A percentile compares a stretch with the other conserved stretches of the same genome.
Conservation (phyloP, 1,140 invertebrate genomes). For the Bombus waltoni region DNA sequence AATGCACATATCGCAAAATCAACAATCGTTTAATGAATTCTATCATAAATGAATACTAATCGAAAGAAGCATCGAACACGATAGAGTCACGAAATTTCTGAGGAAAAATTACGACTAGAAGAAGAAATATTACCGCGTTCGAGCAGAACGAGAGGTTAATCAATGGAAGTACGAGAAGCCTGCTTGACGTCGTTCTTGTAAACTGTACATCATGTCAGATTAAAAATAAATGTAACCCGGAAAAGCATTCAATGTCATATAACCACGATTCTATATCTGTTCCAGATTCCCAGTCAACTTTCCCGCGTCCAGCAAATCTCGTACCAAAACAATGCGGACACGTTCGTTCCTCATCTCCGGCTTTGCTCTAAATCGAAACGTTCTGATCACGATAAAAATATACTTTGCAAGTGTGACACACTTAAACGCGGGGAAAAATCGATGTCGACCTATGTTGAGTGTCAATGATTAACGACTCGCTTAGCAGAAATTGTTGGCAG, state of each 20-base stretch:
- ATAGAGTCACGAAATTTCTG: background rate
- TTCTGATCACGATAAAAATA: conserved; percentile 9
- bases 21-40: background rate
- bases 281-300: conserved; percentile 19
- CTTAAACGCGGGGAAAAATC: conserved; percentile 18
- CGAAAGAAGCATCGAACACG: background rate
- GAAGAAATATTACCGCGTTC: conserved; percentile 15
- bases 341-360: no score
- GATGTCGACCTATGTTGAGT: conserved; percentile 44
- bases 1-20: background rate
- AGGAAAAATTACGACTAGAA: background rate
- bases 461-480: conserved; percentile 57
- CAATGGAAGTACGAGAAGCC: conserved; percentile 45
- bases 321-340: background rate
- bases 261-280: conserved; percentile 50
- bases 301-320: no score
- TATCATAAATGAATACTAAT: background rate
- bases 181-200: conserved; percentile 61
- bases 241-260: conserved; percentile 58
- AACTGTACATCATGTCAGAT: conserved; percentile 39
- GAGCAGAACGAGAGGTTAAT: conserved; percentile 38
- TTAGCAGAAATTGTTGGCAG: conserved; percentile 33
- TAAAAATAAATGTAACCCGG: conserved; percentile 63
- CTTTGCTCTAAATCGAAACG: conserved; percentile 27
- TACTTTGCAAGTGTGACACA: conserved; percentile 15